These are phyloP conservation scores for Acanthurus lineatus DNA, from an alignment of 2,797 vertebrate species.

Conservation along the genomic window DNA sequence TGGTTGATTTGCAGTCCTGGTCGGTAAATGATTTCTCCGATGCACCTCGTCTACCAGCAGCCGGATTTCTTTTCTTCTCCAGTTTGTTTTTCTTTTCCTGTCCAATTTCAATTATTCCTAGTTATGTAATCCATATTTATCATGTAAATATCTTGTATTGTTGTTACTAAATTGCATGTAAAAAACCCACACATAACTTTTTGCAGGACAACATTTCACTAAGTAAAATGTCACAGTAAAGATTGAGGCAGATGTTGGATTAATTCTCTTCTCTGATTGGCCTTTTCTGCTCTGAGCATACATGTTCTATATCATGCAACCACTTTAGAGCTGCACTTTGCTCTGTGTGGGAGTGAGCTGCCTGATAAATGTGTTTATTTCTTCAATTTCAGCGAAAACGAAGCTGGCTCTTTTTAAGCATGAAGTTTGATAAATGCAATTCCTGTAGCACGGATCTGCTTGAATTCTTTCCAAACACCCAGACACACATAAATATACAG, in stretches of 20 bases:
- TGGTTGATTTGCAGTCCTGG: background rate
- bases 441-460: conserved; percentile 1
- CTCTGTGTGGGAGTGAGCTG: background rate
- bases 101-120: background rate
- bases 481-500: conserved; percentile 75
- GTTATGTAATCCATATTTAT: background rate
- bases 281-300: background rate
- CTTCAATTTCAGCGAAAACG: background rate
- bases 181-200: background rate
- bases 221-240: background rate
- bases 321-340: background rate
- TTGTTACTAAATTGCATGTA: too few species aligned
- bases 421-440: background rate
- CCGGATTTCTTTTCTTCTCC: background rate
- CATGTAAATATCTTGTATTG: too few species aligned
- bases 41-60: background rate
- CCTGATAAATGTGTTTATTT: background rate
- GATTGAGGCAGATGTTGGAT: background rate
- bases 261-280: conserved; percentile 5
- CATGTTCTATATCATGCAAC: background rate
- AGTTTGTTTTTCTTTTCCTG: too few species aligned
- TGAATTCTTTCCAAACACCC: conserved; percentile 9
- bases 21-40: background rate
- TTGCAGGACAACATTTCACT: background rate
- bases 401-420: background rate